Base-by-base conservation (phyloP, 2,888 invertebrate genomes). In the Acrocera orbiculus region DNA sequence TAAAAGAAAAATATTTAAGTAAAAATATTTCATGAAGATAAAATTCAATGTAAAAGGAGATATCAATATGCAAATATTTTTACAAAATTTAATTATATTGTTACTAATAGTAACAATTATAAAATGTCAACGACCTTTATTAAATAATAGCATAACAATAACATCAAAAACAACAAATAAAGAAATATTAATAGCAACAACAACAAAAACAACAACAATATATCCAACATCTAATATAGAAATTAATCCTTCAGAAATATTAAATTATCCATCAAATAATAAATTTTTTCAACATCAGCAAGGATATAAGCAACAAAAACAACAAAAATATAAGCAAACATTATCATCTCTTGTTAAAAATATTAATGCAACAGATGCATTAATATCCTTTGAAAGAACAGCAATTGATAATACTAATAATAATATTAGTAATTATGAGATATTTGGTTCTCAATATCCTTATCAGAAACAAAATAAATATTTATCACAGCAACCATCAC, bases 51-150 rank as follows among this genome's bases (percentile, higher is more conserved):
- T 3, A 23, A 23, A 23, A 5, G 11, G n/a, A 23, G 3, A n/a
- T 23, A 11, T n/a, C n/a, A 23, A 23, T 11, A 23, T 23, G 23
- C 23, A 23, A 23, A 11, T 11, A 23, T 23, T 23, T 23, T 23
- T 23, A 9, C 11, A 11, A 23, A 23, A 5, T 11, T 23, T 23
- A 11, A 11, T 11, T 23, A 4, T 23, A 23, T n/a, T 23, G 3
- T 11, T 23, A 23, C 4, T 23, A 10, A 5, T 23, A 11, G 23
- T 11, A n/a, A 11, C 23, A 27, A 16, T 37, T 36, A 36, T 40
- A 32, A 22, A 26, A 16, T 34, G 38, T 24, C 40, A 40, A 19
- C 37, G 40, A 31, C 40, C 40, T 14, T 24, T 35, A 30, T 17
- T 38, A 20, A 40, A 34, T 16, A 40, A 37, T 24, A 37, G 31